A percentile compares a stretch with the other conserved stretches of the same genome.
These are phyloP conservation scores for Gephyroberyx darwinii DNA, from an alignment of 2,797 vertebrate species.

Conservation along the genomic window DNA sequence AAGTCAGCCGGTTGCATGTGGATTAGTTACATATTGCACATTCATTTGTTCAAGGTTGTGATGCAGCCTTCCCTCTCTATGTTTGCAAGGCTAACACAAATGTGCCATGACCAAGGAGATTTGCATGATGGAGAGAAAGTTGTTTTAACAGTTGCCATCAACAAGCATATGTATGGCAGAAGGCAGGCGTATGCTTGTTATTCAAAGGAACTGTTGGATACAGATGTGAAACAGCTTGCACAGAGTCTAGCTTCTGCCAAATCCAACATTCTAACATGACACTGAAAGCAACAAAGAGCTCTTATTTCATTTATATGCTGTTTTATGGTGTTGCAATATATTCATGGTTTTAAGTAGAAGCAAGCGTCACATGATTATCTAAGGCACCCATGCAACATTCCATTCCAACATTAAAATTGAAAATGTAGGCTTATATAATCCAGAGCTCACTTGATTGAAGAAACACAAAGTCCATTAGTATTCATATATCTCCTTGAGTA, in stretches of 20 bases:
- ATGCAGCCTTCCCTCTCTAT: constrained; percentile 3
- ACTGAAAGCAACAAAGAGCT: constrained; percentile 41
- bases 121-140: constrained; percentile 41
- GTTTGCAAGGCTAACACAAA: constrained; percentile 26
- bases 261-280: constrained; percentile 45
- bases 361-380: not conserved
- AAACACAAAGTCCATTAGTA: not conserved
- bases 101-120: constrained; percentile 40
- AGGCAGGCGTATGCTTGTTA: constrained; percentile 24
- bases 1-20: not conserved
- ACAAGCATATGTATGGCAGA: constrained; percentile 38
- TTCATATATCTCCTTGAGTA: not conserved
- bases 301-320: constrained; percentile 43
- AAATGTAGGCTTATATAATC: not conserved
- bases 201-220: constrained; percentile 56
- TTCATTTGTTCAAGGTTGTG: not conserved
- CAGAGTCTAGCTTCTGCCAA: constrained; percentile 37
- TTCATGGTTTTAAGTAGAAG: constrained; percentile 9
- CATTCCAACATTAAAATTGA: not conserved
- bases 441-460: not conserved
- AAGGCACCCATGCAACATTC: not conserved
- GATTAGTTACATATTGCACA: not conserved
- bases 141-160: constrained; percentile 57
- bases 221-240: constrained; percentile 42
- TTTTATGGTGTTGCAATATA: constrained; percentile 23